Evolutionary conservation across 2,113 vertebrate genomes (phyloP).

Genomic region (Taurulus bubalis): DNA sequence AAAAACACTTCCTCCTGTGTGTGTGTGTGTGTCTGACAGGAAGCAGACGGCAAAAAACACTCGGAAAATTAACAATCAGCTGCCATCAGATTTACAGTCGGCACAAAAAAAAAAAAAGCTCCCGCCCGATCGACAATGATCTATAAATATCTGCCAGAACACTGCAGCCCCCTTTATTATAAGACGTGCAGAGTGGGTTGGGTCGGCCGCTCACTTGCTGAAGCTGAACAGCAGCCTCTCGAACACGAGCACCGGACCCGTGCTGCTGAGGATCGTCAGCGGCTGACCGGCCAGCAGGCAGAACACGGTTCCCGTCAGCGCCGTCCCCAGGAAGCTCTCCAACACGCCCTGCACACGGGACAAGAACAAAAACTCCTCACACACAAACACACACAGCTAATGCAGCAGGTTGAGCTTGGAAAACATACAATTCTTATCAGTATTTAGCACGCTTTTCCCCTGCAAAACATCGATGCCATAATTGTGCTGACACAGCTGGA

Average conservation of each 20-base stretch:
- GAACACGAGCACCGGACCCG: slow-evolving; percentile 96
- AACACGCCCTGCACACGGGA: slow-evolving; percentile 88
- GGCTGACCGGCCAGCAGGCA: slow-evolving; percentile 96
- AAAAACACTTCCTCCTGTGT: background rate
- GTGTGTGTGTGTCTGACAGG: background rate
- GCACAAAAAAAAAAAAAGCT: background rate
- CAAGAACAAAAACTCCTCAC: no score
- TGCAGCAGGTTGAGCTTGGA: background rate
- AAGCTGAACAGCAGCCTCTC: slow-evolving; percentile 96
- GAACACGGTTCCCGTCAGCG: slow-evolving; percentile 90
- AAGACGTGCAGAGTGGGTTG: no score
- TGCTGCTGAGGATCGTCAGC: slow-evolving; percentile 97
- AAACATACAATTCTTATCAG: background rate
- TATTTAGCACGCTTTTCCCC: background rate
- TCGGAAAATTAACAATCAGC: slow-evolving; percentile 21
- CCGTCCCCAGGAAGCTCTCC: slow-evolving; percentile 98
- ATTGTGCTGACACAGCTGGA: slow-evolving; percentile 28
- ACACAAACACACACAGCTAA: background rate
- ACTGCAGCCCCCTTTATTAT: no score
- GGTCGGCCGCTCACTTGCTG: slow-evolving; percentile 87
- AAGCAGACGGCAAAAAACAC: slow-evolving; percentile 1
- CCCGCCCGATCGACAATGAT: background rate
- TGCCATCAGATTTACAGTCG: slow-evolving; percentile 14
- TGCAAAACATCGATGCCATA: background rate
- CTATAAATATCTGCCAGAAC: slow-evolving; percentile 20